Evolutionary conservation across 2,797 vertebrate genomes (phyloP).

Genomic region (Selene dorsalis): DNA sequence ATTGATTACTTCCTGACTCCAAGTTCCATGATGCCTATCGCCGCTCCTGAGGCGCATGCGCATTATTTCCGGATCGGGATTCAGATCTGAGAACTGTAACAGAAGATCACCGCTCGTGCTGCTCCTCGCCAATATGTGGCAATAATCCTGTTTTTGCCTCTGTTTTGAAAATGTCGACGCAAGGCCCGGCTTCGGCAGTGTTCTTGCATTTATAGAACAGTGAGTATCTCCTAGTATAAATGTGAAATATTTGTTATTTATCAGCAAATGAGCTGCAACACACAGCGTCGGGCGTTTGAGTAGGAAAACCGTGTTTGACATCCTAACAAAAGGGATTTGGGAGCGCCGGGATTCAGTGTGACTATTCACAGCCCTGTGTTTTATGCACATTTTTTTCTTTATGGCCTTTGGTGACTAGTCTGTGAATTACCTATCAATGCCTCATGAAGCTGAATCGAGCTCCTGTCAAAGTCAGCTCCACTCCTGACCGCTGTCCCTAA

Average conservation of each 20-base stretch:
- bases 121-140: conserved; percentile 18
- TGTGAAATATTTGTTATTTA: conserved; percentile 7
- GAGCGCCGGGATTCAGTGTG: not conserved
- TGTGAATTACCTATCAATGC: not conserved
- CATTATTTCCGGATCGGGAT: conserved; percentile 31
- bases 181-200: not conserved
- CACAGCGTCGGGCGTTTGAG: conserved; percentile 16
- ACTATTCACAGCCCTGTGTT: not conserved
- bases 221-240: conserved; percentile 59
- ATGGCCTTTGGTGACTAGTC: not conserved
- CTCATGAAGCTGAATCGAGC: conserved; percentile 6
- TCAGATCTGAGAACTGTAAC: conserved; percentile 50
- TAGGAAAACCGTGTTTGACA: conserved; percentile 27
- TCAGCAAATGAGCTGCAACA: conserved; percentile 10
- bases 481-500: conserved; percentile 26
- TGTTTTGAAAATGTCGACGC: conserved; percentile 49
- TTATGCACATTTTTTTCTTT: not conserved
- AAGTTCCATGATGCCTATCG: conserved; percentile 61
- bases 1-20: conserved; percentile 53
- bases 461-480: not conserved
- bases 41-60: conserved; percentile 44
- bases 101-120: conserved; percentile 26
- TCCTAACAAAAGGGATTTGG: conserved; percentile 64
- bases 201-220: conserved; percentile 52
- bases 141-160: conserved; percentile 28